Conservation (phyloP, 2,888 invertebrate genomes). For the Drosophila silvestris region DNA sequence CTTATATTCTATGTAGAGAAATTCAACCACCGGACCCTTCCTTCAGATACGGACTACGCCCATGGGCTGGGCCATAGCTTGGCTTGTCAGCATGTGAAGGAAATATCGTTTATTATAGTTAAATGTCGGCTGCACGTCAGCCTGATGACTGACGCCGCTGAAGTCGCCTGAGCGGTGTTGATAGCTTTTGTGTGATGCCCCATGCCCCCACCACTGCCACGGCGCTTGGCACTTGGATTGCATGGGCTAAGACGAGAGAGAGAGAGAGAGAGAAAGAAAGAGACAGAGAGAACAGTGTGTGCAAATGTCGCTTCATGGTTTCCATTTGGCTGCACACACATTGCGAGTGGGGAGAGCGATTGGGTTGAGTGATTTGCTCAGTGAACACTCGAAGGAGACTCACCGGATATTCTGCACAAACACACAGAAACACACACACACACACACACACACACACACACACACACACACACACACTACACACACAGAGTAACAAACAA, state of each 20-base stretch:
- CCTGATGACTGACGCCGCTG: slow-evolving; percentile 55
- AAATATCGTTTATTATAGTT: slow-evolving; percentile 75
- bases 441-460: too few species aligned
- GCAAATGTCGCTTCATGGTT: slow-evolving; percentile 61
- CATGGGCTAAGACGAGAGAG: not conserved
- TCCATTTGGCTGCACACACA: slow-evolving; percentile 60
- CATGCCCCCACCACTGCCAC: not conserved
- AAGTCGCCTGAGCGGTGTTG: slow-evolving; percentile 51
- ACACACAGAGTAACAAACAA: not conserved
- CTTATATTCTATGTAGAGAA: not conserved
- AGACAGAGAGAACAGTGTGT: slow-evolving; percentile 20
- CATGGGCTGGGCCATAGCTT: slow-evolving; percentile 8
- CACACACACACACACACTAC: not conserved
- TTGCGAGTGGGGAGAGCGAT: not conserved
- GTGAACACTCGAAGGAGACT: slow-evolving; percentile 41
- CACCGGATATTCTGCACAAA: slow-evolving; percentile 15
- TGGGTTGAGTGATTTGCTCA: slow-evolving; percentile 49
- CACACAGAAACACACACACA: not conserved
- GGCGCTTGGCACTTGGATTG: not conserved
- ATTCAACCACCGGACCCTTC: not conserved
- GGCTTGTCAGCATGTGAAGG: slow-evolving; percentile 57
- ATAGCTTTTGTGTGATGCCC: slow-evolving; percentile 48
- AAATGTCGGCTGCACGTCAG: slow-evolving; percentile 68
- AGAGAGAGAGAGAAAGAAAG: not conserved
- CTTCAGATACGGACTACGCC: not conserved